A percentile compares a stretch with the other conserved stretches of the same genome.
These are phyloP conservation scores for Chalcosyrphus nemorum DNA, from an alignment of 2,888 invertebrate genomes.

Conservation along the genomic window DNA sequence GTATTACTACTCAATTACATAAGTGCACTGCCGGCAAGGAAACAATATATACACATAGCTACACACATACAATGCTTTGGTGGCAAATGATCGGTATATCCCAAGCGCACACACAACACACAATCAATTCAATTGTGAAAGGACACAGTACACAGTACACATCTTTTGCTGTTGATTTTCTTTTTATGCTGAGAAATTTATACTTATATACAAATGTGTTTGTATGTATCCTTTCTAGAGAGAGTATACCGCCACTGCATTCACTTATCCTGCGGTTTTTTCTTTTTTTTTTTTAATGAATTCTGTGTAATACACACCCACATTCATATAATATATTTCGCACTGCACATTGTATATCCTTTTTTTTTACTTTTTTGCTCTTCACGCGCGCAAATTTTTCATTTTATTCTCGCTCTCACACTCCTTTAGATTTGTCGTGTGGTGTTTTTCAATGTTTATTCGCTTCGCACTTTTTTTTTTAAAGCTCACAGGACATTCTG, in stretches of 20 bases:
- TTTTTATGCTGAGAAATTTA: conserved; percentile 7
- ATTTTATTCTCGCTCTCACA: conserved; percentile 35
- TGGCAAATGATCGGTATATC: conserved; percentile 56
- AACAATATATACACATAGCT: conserved; percentile 20
- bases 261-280: conserved; percentile 69
- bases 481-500: conserved; percentile 66
- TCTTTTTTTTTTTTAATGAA: conserved; percentile 68
- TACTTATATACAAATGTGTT: neutral
- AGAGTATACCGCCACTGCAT: conserved; percentile 61
- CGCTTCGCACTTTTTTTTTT: conserved; percentile 61
- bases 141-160: conserved; percentile 55
- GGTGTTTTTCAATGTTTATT: conserved; percentile 67
- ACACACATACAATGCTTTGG: conserved; percentile 26
- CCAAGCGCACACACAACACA: conserved; percentile 49
- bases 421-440: conserved; percentile 59
- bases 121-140: conserved; percentile 65
- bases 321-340: conserved; percentile 20
- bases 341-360: conserved; percentile 36
- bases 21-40: conserved; percentile 68
- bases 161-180: conserved; percentile 38
- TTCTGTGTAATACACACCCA: conserved; percentile 56
- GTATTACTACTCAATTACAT: conserved; percentile 67
- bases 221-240: conserved; percentile 31
- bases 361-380: conserved; percentile 44
- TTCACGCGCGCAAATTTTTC: conserved; percentile 70